Evolutionary conservation across 2,797 vertebrate genomes (phyloP).

Genomic region (Trematomus bernacchii): DNA sequence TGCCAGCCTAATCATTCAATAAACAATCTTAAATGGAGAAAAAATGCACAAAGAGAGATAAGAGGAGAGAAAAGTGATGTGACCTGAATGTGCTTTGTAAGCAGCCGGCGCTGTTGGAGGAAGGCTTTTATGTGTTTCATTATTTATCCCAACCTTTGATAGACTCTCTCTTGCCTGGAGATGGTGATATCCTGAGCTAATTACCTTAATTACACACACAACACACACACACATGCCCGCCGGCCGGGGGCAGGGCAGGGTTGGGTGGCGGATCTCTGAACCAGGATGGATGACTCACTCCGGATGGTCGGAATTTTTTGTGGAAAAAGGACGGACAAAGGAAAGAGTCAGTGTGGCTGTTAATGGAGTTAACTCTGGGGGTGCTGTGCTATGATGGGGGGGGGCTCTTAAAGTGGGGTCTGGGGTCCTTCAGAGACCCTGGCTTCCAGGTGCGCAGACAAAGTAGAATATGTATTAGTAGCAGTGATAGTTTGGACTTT

Average conservation of each 20-base stretch:
- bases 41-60: background rate
- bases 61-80: background rate
- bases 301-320: slow-evolving; percentile 3
- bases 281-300: slow-evolving; percentile 50
- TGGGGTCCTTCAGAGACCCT: background rate
- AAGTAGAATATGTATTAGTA: background rate
- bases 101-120: slow-evolving; percentile 11
- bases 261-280: slow-evolving; percentile 36
- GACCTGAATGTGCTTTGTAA: slow-evolving; percentile 30
- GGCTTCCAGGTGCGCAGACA: background rate
- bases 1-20: background rate
- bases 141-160: slow-evolving; percentile 69
- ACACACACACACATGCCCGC: background rate
- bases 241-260: slow-evolving; percentile 22
- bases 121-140: slow-evolving; percentile 55
- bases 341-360: background rate
- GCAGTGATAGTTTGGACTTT: background rate
- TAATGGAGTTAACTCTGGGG: background rate
- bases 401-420: background rate
- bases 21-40: background rate
- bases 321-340: background rate
- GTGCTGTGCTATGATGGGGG: too few relatives aligned
- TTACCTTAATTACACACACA: slow-evolving; percentile 63
- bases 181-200: slow-evolving; percentile 66
- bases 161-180: slow-evolving; percentile 48